phyloP scores from a whole-genome alignment of 1,140 invertebrate species.

The Anthonomus grandis region DNA sequence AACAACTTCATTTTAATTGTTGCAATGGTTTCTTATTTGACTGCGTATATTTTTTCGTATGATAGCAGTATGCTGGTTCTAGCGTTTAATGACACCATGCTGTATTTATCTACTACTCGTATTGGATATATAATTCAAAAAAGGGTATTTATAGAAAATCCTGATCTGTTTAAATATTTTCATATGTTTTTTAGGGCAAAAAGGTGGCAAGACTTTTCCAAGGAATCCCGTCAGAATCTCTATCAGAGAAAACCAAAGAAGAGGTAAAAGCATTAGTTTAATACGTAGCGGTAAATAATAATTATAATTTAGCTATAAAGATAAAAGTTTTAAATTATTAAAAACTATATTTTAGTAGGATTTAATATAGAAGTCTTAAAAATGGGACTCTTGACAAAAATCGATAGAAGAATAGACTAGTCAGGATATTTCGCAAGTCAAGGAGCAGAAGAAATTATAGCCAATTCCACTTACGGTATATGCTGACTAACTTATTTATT shows the following conservation, averaged over 20 bases:
- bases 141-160: not conserved
- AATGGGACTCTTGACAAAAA: no score
- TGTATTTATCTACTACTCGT: not conserved
- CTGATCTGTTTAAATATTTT: conserved; percentile 1
- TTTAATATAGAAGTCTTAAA: no score
- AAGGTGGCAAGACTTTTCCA: conserved; percentile 28
- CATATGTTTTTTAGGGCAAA: conserved; percentile 25
- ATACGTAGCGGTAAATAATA: no score
- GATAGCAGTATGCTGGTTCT: not conserved
- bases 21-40: conserved; percentile 12
- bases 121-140: not conserved
- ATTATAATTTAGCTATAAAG: no score
- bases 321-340: no score
- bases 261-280: conserved; percentile 13
- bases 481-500: no score
- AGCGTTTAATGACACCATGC: no score
- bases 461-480: no score
- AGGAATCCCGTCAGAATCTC: conserved; percentile 20
- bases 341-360: no score
- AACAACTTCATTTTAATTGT: conserved; percentile 24
- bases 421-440: no score
- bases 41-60: conserved; percentile 3
- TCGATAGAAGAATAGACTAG: no score
- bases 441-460: no score
- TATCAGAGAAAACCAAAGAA: conserved; percentile 20